Conservation (phyloP, 2,797 vertebrate genomes). For the Micromesistius poutassou region DNA sequence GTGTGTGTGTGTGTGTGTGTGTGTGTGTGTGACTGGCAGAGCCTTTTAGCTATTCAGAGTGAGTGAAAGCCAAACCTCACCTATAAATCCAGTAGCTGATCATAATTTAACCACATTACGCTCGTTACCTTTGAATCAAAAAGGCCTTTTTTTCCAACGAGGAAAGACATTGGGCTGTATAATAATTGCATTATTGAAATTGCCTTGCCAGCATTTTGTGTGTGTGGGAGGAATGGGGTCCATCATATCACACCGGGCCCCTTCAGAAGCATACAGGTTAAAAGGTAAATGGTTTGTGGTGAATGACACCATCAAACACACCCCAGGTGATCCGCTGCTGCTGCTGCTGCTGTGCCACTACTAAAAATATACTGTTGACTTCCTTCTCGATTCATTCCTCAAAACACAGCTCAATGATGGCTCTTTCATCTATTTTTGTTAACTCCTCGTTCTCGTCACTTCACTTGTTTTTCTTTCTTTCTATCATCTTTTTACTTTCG, state of each 20-base stretch:
- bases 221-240: slow-evolving; percentile 47
- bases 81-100: slow-evolving; percentile 57
- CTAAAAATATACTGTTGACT: not conserved
- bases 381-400: not conserved
- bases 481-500: not conserved
- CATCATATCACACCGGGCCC: slow-evolving; percentile 19
- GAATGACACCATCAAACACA: slow-evolving; percentile 3
- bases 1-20: not conserved
- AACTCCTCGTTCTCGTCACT: not conserved
- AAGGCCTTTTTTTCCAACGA: slow-evolving; percentile 49
- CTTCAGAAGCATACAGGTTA: slow-evolving; percentile 33
- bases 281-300: slow-evolving; percentile 47
- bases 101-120: slow-evolving; percentile 55
- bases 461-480: not conserved
- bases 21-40: slow-evolving; percentile 7
- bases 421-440: not conserved
- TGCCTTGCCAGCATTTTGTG: slow-evolving; percentile 37
- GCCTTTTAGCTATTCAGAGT: slow-evolving; percentile 7
- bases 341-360: not conserved
- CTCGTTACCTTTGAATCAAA: slow-evolving; percentile 61
- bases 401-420: not conserved
- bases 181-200: slow-evolving; percentile 63
- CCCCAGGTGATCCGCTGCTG: not conserved
- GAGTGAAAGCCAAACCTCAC: slow-evolving; percentile 12
- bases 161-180: slow-evolving; percentile 57